Percentiles rank a stretch among this genome's conserved stretches.
These are phyloP conservation scores for Sinocyclocheilus rhinocerous DNA, from an alignment of 2,113 vertebrate genomes.

Conservation along the genomic window DNA sequence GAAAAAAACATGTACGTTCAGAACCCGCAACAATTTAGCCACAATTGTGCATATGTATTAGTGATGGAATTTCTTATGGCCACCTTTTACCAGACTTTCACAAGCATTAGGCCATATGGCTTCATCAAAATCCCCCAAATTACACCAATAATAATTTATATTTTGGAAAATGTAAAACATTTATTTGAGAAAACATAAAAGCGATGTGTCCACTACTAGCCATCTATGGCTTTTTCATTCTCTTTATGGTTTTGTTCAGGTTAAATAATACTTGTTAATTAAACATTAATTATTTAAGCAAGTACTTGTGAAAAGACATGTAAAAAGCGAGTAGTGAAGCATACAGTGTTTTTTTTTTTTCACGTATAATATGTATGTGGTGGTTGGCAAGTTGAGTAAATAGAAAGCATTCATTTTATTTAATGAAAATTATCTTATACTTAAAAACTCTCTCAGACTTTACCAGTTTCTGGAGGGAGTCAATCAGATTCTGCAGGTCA, in stretches of 20 bases:
- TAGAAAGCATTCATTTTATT: neutral
- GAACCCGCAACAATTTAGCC: neutral
- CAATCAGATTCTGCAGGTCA: constrained; percentile 96
- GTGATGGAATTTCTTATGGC: neutral
- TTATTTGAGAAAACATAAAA: neutral
- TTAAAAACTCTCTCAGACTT: constrained; percentile 55
- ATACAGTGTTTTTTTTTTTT: neutral
- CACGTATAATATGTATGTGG: neutral
- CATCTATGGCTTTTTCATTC: neutral
- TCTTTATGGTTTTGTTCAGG: neutral
- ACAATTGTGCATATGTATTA: too few species aligned
- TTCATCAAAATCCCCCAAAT: neutral
- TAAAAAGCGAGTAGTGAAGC: neutral
- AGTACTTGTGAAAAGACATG: neutral
- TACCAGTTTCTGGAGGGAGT: constrained; percentile 89
- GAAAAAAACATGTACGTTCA: neutral
- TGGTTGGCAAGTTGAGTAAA: neutral
- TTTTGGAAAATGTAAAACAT: neutral
- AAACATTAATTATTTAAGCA: neutral
- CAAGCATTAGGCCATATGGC: neutral
- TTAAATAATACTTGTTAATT: neutral
- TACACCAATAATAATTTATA: neutral
- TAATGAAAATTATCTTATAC: neutral
- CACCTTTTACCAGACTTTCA: neutral
- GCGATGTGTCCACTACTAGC: neutral